phyloP scores from a whole-genome alignment of 35 echinoderm and acorn worm genomes.

The Eucidaris tribuloides region DNA sequence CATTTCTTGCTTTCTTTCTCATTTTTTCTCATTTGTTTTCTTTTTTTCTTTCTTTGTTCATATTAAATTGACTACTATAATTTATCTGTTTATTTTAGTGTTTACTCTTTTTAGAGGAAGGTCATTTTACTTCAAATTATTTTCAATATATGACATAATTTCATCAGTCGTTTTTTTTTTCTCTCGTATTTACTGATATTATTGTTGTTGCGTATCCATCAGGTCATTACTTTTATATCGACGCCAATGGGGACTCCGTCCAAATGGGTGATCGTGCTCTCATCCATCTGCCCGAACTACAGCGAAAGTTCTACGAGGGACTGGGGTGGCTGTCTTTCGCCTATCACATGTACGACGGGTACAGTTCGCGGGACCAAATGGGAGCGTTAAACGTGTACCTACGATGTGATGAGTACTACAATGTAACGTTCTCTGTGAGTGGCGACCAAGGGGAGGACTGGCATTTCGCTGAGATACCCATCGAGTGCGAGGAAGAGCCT shows the following conservation, averaged over 20 bases:
- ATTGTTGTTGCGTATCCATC: no score
- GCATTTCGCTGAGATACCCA: not conserved
- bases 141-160: no score
- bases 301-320: not conserved
- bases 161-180: no score
- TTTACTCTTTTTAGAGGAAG: no score
- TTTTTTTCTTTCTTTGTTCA: no score
- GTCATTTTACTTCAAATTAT: no score
- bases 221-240: constrained; percentile 1
- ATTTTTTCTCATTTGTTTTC: no score
- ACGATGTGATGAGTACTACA: not conserved
- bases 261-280: not conserved
- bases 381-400: constrained; percentile 2
- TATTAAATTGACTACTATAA: no score
- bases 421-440: not conserved
- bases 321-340: not conserved
- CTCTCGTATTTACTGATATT: no score
- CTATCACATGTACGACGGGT: not conserved
- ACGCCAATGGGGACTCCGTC: not conserved
- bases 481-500: not conserved
- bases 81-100: no score
- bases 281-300: not conserved
- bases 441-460: not conserved
- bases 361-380: not conserved
- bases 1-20: no score